phyloP scores from a whole-genome alignment of 2,113 vertebrate genomes.

The Odobenus rosmarus region DNA sequence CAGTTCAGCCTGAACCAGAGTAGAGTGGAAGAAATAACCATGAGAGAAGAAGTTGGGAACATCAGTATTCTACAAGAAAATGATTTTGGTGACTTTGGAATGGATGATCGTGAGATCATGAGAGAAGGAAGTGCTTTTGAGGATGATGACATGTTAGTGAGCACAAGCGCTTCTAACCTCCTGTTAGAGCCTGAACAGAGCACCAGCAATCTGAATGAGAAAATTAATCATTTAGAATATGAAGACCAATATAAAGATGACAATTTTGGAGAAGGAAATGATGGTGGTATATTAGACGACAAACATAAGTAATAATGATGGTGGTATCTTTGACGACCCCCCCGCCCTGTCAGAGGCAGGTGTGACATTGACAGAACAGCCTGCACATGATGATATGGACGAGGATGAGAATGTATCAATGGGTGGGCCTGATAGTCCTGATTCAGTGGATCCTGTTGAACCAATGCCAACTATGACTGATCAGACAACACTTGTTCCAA shows the following conservation, averaged over 20 bases:
- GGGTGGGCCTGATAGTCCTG: slow-evolving; percentile 96
- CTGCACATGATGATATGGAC: slow-evolving; percentile 93
- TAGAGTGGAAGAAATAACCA: slow-evolving; percentile 99
- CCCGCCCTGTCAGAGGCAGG: slow-evolving; percentile 94
- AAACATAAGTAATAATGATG: slow-evolving; percentile 97
- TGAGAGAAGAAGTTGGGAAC: slow-evolving; percentile 99
- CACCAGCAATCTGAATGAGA: slow-evolving; percentile 95
- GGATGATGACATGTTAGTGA: slow-evolving; percentile 96
- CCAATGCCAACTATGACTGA: slow-evolving; percentile 96
- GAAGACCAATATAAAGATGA: slow-evolving; percentile 94
- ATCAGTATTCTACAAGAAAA: slow-evolving; percentile 97
- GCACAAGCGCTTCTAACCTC: slow-evolving; percentile 93
- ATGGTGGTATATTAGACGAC: slow-evolving; percentile 98
- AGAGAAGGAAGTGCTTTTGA: slow-evolving; percentile 96
- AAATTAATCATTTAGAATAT: slow-evolving; percentile 96
- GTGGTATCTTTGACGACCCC: slow-evolving; percentile 98
- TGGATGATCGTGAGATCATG: slow-evolving; percentile 99
- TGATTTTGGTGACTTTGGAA: slow-evolving; percentile 98
- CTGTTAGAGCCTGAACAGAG: slow-evolving; percentile 96
- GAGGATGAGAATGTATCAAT: slow-evolving; percentile 96
- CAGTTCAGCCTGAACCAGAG: slow-evolving; percentile 99
- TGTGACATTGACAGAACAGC: slow-evolving; percentile 96
- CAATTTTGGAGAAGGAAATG: slow-evolving; percentile 96
- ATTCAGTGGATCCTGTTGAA: slow-evolving; percentile 95
- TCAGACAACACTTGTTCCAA: slow-evolving; percentile 97